Conservation (phyloP, 2,888 invertebrate species). For the Dicyrtomina minuta region DNA sequence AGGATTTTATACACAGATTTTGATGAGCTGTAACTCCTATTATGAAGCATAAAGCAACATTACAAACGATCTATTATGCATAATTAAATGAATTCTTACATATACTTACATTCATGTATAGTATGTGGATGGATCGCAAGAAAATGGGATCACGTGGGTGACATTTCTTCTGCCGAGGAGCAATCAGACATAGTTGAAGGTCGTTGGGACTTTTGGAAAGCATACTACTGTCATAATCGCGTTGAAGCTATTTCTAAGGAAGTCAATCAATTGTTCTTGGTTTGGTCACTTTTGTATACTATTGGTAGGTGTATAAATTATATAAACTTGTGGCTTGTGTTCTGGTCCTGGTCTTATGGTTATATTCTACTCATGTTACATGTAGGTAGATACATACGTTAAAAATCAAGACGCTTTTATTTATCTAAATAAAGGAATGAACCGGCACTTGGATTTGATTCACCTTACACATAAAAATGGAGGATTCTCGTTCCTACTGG, state of each 20-base stretch:
- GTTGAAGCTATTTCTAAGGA: too few species aligned
- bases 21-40: neutral
- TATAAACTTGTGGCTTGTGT: neutral
- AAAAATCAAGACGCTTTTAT: too few species aligned
- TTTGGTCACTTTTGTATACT: constrained; percentile 5
- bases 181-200: constrained; percentile 18
- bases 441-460: too few species aligned
- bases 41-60: neutral
- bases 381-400: too few species aligned
- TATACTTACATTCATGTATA: too few species aligned
- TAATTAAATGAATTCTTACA: too few species aligned
- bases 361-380: too few species aligned
- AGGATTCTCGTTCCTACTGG: constrained; percentile 39
- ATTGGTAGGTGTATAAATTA: neutral
- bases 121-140: constrained; percentile 11
- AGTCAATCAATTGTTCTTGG: constrained; percentile 1
- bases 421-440: too few species aligned
- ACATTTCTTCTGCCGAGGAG: constrained; percentile 11
- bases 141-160: constrained; percentile 5
- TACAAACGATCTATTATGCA: too few species aligned
- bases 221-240: constrained; percentile 14
- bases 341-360: too few species aligned
- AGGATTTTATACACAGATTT: neutral
- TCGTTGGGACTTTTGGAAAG: constrained; percentile 24
- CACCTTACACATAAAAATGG: constrained; percentile 39